phyloP scores from a whole-genome alignment of 2,888 invertebrate genomes.

The Cheilosia vernalis region DNA sequence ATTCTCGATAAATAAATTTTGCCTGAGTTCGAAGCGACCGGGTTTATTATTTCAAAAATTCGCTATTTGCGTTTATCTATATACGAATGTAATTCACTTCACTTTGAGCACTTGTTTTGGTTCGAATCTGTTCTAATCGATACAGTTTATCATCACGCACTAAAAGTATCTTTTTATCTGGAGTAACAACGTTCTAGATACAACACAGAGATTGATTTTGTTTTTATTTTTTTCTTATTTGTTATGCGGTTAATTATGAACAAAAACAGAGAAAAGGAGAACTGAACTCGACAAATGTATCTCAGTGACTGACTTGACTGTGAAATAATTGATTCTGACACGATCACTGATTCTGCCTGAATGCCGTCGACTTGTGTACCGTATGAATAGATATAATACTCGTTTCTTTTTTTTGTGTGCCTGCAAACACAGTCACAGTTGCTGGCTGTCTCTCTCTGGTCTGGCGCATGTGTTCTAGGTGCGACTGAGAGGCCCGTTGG shows the following conservation, averaged over 20 bases:
- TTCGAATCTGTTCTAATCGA: constrained; percentile 20
- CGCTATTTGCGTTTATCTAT: constrained; percentile 19
- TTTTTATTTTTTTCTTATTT: constrained; percentile 49
- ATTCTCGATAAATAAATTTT: constrained; percentile 77
- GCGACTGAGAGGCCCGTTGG: constrained; percentile 25
- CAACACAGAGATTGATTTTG: constrained; percentile 19
- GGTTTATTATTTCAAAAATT: constrained; percentile 51
- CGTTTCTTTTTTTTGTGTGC: constrained; percentile 50
- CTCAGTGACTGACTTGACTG: constrained; percentile 77
- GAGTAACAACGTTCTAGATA: constrained; percentile 28
- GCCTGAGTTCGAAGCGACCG: constrained; percentile 35
- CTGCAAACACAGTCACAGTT: constrained; percentile 74
- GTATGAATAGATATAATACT: constrained; percentile 51
- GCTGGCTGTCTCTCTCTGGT: constrained; percentile 75
- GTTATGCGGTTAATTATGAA: constrained; percentile 44
- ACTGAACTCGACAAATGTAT: constrained; percentile 76
- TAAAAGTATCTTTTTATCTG: constrained; percentile 16
- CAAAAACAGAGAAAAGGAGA: constrained; percentile 64
- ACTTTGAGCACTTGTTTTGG: constrained; percentile 4
- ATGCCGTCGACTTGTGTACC: constrained; percentile 50
- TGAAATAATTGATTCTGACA: constrained; percentile 76
- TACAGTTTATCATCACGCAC: constrained; percentile 66
- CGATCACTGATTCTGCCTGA: constrained; percentile 69
- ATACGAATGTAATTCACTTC: constrained; percentile 20
- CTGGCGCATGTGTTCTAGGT: constrained; percentile 19